phyloP scores from a whole-genome alignment of 2,113 vertebrate species.

The Gavia stellata region DNA sequence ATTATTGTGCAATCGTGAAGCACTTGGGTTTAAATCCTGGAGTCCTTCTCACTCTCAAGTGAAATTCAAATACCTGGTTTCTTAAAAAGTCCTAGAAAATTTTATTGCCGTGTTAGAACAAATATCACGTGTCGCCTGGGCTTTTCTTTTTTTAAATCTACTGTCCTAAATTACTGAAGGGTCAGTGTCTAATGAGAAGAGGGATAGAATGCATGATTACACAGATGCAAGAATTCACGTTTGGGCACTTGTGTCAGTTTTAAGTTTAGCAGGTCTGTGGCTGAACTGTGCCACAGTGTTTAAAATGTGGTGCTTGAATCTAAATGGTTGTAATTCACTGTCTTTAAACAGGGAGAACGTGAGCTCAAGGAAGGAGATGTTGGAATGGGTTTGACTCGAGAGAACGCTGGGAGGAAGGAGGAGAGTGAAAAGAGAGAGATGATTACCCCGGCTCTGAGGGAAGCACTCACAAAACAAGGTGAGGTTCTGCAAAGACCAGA shows the following conservation, averaged over 20 bases:
- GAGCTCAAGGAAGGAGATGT: slow-evolving; percentile 22
- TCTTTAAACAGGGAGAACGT: slow-evolving; percentile 70
- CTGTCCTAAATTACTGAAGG: background rate
- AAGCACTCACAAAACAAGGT: slow-evolving; percentile 92
- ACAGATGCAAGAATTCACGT: background rate
- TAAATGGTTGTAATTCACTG: background rate
- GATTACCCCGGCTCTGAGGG: slow-evolving; percentile 88
- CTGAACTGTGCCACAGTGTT: background rate
- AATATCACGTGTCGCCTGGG: background rate
- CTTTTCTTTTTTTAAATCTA: background rate
- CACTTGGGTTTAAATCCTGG: background rate
- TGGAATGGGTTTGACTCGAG: slow-evolving; percentile 42
- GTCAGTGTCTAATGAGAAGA: background rate
- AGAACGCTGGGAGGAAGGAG: slow-evolving; percentile 52
- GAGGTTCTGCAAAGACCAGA: background rate
- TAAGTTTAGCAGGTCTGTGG: background rate
- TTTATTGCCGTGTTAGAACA: background rate
- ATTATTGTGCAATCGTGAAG: background rate
- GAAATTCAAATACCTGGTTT: background rate
- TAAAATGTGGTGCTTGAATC: background rate
- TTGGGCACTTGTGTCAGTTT: background rate
- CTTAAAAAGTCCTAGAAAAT: background rate
- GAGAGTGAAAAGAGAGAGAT: slow-evolving; percentile 80
- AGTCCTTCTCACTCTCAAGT: background rate
- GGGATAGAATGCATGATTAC: background rate